These are phyloP conservation scores for Peucedramus taeniatus DNA, from an alignment of 2,113 vertebrate genomes.

Conservation along the genomic window DNA sequence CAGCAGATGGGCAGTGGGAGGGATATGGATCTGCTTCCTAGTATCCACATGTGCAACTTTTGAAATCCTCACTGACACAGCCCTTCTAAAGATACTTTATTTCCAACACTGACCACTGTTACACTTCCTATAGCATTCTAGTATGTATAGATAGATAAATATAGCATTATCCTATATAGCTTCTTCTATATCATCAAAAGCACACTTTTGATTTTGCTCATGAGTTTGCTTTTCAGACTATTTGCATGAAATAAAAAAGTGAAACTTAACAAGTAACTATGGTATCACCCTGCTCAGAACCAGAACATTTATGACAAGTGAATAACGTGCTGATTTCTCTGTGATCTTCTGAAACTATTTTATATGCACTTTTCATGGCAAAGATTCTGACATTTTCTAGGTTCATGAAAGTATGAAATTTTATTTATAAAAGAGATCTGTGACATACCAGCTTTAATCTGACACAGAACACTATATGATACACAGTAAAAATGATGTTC, in stretches of 20 bases:
- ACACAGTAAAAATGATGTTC: not conserved
- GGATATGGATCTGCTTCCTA: not conserved
- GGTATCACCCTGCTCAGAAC: not conserved
- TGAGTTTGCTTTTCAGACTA: not conserved
- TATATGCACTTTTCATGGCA: not conserved
- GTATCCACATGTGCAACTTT: not conserved
- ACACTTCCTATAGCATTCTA: not conserved
- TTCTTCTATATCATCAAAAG: not conserved
- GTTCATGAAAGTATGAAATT: not conserved
- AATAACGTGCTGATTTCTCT: not conserved
- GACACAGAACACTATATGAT: not conserved
- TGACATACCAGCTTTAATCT: not conserved
- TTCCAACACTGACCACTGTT: not conserved
- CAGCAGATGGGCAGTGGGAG: not conserved
- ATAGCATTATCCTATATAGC: not conserved
- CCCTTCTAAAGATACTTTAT: not conserved
- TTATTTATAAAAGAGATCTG: slow-evolving; percentile 19
- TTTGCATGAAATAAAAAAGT: not conserved
- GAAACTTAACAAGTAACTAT: not conserved
- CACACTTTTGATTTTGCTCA: not conserved
- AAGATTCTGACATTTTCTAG: not conserved
- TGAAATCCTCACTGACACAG: not conserved
- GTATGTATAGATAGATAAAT: not conserved
- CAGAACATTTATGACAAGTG: not conserved
- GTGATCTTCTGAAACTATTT: not conserved